phyloP scores from a whole-genome alignment of 2,888 invertebrate species.

The Athripsodes cinereus region DNA sequence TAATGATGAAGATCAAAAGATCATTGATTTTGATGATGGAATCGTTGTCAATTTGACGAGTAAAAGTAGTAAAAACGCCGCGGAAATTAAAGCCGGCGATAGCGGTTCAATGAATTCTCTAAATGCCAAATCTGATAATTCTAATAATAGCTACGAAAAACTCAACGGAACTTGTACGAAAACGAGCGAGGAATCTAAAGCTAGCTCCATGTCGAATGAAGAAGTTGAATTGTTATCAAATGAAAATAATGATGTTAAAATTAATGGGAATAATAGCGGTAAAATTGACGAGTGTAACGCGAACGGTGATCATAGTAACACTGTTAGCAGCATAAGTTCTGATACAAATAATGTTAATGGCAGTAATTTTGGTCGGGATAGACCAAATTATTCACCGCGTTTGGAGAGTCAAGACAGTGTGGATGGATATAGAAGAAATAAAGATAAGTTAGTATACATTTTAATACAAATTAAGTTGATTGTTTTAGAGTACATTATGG shows the following conservation, averaged over 20 bases:
- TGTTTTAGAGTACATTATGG: too few relatives aligned
- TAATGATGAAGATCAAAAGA: conserved; percentile 19
- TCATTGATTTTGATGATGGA: conserved; percentile 17
- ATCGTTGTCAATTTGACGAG: conserved; percentile 2
- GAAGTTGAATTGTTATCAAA: conserved; percentile 19
- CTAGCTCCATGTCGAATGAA: conserved; percentile 23
- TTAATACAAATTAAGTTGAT: too few relatives aligned
- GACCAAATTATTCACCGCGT: conserved; percentile 20
- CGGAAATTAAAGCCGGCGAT: conserved; percentile 15
- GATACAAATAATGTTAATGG: conserved; percentile 23
- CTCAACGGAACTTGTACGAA: conserved; percentile 23
- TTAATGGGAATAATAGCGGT: conserved; percentile 10
- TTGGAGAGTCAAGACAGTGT: conserved; percentile 12
- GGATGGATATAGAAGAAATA: conserved; percentile 20
- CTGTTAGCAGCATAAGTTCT: conserved; percentile 25
- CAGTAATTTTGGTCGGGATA: conserved; percentile 13
- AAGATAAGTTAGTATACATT: conserved; percentile 8
- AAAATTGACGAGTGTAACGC: conserved; percentile 14
- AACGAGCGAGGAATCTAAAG: conserved; percentile 24
- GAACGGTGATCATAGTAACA: conserved; percentile 19
- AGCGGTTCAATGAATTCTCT: conserved; percentile 19
- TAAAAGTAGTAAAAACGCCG: conserved; percentile 16
- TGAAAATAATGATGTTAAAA: conserved; percentile 11
- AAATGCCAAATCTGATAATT: conserved; percentile 22
- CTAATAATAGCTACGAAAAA: conserved; percentile 24